Evolutionary conservation across 2,888 invertebrate species (phyloP), one percentile per base, ranked within the genome.

Genomic region (Cabera pusaria): DNA sequence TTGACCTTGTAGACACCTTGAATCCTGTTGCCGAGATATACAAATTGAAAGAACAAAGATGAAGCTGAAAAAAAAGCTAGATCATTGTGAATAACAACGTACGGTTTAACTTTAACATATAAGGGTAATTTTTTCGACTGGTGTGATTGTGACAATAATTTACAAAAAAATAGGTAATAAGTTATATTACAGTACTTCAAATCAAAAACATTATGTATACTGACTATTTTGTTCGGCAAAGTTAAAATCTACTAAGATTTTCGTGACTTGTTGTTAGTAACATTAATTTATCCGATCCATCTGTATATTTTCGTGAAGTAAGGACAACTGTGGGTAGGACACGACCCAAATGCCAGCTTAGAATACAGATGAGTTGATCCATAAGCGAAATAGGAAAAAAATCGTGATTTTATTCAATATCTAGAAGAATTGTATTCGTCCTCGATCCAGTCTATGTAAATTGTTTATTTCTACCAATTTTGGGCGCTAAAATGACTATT

Each of bases 1-100:
- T 71, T 76, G 68, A 76, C 78, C 77, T 78, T 78, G 63, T 37
- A 42, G 21, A 36, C 64, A 75, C 72, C 72, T 76, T 78, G 73
- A 65, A 62, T 58, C 37, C 22, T 7, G 3, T 39, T 44, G 8
- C 35, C 11, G 5, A 34, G n/a, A n/a, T n/a, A n/a, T n/a, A n/a
- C n/a, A n/a, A n/a, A n/a, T n/a, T n/a, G n/a, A n/a, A n/a, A n/a
- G n/a, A n/a, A n/a, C n/a, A n/a, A n/a, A n/a, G n/a, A n/a, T n/a
- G n/a, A n/a, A n/a, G n/a, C n/a, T n/a, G n/a, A n/a, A n/a, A n/a
- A n/a, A n/a, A n/a, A n/a, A n/a, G n/a, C n/a, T n/a, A n/a, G n/a
- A n/a, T n/a, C n/a, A n/a, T n/a, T n/a, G n/a, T n/a, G n/a, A n/a
- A n/a, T n/a, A n/a, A n/a, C n/a, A n/a, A n/a, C n/a, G n/a, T n/a